A percentile compares a stretch with the other conserved stretches of the same genome.
Conservation (phyloP, 1,140 invertebrate species). For the Sesamia nonagrioides region DNA sequence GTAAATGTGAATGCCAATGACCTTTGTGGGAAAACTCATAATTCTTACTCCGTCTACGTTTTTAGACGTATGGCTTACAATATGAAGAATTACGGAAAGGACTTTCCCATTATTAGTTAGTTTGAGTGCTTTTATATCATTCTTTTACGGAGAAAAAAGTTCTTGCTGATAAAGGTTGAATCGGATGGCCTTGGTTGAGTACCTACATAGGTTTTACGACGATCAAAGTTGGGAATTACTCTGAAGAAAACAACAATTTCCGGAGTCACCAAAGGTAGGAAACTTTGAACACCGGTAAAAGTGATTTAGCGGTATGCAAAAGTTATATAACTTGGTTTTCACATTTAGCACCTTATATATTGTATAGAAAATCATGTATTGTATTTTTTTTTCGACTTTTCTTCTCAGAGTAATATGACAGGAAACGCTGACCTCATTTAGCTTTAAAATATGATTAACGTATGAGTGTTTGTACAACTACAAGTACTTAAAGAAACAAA, state of each 20-base stretch:
- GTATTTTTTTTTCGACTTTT: too few species aligned
- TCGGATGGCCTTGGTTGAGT: neutral
- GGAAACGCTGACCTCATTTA: too few species aligned
- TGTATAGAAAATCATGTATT: neutral
- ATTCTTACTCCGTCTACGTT: constrained; percentile 37
- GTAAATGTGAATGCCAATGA: constrained; percentile 48
- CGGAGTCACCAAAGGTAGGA: neutral
- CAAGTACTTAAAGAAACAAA: too few species aligned
- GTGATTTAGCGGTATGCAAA: neutral
- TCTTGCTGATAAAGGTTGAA: neutral
- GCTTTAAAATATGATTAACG: too few species aligned
- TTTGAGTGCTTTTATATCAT: neutral
- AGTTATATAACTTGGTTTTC: neutral
- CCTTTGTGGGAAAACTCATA: constrained; percentile 41
- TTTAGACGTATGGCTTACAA: constrained; percentile 26
- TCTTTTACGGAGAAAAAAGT: neutral
- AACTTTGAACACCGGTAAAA: neutral
- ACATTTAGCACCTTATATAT: neutral
- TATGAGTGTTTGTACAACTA: too few species aligned
- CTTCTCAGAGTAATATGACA: too few species aligned
- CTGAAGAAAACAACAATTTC: neutral
- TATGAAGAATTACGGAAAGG: constrained; percentile 21
- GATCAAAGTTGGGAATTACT: neutral
- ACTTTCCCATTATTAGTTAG: neutral
- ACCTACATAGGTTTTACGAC: neutral